phyloP scores from a whole-genome alignment of 2,888 invertebrate species.

The Epirrhoe alternata region DNA sequence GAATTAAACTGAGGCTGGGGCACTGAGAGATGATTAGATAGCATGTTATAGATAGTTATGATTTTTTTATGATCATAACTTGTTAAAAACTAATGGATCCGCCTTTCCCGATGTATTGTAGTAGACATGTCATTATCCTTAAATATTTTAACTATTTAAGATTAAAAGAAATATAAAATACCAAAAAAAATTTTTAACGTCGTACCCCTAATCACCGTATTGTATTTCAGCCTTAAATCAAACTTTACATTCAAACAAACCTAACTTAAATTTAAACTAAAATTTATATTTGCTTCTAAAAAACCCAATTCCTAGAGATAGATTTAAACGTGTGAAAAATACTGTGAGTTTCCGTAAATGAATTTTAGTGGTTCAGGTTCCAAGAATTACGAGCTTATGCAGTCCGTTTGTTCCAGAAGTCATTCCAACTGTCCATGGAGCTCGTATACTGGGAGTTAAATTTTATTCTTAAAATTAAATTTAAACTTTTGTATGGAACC shows the following conservation, averaged over 20 bases:
- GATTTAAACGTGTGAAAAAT: constrained; percentile 23
- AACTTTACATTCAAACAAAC: no score
- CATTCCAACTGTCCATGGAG: constrained; percentile 24
- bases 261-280: no score
- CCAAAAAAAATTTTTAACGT: no score
- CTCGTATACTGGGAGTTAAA: constrained; percentile 2
- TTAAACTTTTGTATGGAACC: neutral
- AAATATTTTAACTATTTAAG: no score
- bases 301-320: no score
- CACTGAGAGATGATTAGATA: constrained; percentile 36
- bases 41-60: neutral
- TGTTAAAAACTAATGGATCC: neutral
- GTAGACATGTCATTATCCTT: no score
- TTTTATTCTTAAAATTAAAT: constrained; percentile 2
- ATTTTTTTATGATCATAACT: neutral
- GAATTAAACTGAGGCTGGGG: constrained; percentile 33
- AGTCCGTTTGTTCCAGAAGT: constrained; percentile 23
- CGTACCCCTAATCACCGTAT: no score
- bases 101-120: neutral
- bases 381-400: constrained; percentile 27
- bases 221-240: no score
- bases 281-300: no score
- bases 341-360: constrained; percentile 18
- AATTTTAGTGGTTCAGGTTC: constrained; percentile 21
- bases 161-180: no score